Conservation (phyloP, 2,113 vertebrate genomes). For the Lepisosteus oculatus region DNA sequence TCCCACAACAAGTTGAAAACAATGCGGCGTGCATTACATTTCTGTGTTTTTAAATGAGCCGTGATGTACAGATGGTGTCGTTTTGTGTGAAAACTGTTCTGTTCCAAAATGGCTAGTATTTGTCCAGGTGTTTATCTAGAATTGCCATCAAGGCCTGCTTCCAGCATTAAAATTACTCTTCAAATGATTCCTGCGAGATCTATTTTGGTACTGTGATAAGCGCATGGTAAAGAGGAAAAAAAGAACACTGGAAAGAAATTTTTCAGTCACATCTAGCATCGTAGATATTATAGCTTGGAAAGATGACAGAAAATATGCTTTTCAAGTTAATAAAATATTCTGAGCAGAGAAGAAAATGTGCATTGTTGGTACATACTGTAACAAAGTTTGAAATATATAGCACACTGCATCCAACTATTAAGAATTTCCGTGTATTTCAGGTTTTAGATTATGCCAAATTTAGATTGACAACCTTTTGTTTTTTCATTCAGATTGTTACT, state of each 20-base stretch:
- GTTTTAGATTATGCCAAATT: no score
- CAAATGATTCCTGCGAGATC: not conserved
- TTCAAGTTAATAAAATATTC: no score
- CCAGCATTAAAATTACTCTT: conserved; percentile 15
- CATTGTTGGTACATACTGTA: no score
- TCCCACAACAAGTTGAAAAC: not conserved
- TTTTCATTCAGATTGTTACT: no score
- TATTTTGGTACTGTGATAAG: not conserved
- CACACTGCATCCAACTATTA: no score
- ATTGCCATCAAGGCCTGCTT: conserved; percentile 24
- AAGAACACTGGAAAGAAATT: not conserved
- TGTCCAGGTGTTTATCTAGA: conserved; percentile 12
- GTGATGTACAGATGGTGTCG: conserved; percentile 17
- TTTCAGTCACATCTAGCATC: no score
- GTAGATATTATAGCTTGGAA: no score
- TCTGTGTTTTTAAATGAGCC: conserved; percentile 1
- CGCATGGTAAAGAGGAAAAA: not conserved
- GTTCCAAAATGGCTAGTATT: conserved; percentile 15
- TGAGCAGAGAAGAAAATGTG: no score
- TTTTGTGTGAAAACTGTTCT: conserved; percentile 2
- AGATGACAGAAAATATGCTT: no score
- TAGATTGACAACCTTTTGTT: no score
- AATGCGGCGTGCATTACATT: not conserved
- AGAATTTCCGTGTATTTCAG: no score
- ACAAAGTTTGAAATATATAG: no score